Conservation (phyloP, 2,888 invertebrate species). For the Eledona agricola region DNA sequence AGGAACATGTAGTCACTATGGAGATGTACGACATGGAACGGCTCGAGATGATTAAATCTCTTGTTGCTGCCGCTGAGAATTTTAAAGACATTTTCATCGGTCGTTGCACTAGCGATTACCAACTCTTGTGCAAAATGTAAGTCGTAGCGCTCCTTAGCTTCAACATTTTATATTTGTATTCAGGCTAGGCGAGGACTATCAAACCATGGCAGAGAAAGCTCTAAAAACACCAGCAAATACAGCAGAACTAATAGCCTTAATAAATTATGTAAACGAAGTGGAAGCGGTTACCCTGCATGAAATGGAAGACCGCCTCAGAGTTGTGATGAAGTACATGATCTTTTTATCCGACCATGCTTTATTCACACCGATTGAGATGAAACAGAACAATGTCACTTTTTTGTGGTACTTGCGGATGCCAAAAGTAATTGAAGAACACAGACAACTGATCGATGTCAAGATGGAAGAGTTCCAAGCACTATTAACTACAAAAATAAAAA, state of each 20-base stretch:
- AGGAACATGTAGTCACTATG: conserved; percentile 75
- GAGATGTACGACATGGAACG: conserved; percentile 89
- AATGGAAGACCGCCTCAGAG: conserved; percentile 79
- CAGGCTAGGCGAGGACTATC: conserved; percentile 86
- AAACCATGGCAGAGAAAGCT: conserved; percentile 79
- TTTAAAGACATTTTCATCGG: conserved; percentile 75
- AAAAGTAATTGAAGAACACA: conserved; percentile 83
- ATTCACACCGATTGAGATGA: conserved; percentile 85
- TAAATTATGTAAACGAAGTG: conserved; percentile 78
- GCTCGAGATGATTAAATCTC: conserved; percentile 75
- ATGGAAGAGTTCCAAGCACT: conserved; percentile 85
- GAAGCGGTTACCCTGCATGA: conserved; percentile 74
- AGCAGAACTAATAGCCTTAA: conserved; percentile 83
- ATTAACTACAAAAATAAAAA: conserved; percentile 78
- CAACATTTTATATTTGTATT: conserved; percentile 33
- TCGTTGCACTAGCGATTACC: conserved; percentile 83
- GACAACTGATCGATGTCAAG: conserved; percentile 81
- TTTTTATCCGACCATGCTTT: conserved; percentile 85
- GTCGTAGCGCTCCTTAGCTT: conserved; percentile 44
- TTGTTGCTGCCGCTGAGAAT: conserved; percentile 74
- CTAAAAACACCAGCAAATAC: conserved; percentile 84
- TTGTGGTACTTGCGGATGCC: conserved; percentile 88
- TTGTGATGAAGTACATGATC: conserved; percentile 75
- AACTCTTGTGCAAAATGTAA: conserved; percentile 77
- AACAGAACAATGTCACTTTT: conserved; percentile 87